Percentiles rank a stretch among this genome's conserved stretches.
These are phyloP conservation scores for Phenganax marumi DNA, from an alignment of 92 coral and sea anemone species.

Conservation along the genomic window DNA sequence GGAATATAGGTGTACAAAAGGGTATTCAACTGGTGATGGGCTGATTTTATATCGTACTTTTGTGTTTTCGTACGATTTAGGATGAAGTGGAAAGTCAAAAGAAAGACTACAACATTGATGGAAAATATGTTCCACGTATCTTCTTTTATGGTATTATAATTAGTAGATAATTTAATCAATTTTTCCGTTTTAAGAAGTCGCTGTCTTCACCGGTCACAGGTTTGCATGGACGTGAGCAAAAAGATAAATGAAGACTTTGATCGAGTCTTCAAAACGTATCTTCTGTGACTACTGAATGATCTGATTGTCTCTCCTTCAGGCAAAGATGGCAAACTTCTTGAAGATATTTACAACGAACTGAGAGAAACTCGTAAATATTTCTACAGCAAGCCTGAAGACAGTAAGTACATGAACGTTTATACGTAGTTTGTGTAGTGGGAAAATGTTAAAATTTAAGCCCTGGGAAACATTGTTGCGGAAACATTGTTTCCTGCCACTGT, in stretches of 20 bases:
- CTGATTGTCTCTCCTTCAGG: constrained; percentile 40
- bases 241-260: background rate
- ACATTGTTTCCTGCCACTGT: too few species aligned
- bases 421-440: background rate
- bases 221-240: too few species aligned
- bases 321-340: constrained; percentile 60
- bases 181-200: too few species aligned
- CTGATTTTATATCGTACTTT: too few species aligned
- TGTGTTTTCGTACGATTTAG: constrained; percentile 32
- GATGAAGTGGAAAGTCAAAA: constrained; percentile 71
- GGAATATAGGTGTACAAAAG: too few species aligned
- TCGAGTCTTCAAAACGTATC: background rate
- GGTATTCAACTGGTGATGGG: background rate
- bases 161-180: background rate
- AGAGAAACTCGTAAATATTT: constrained; percentile 68
- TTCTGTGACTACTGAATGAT: background rate
- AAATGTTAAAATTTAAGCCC: too few species aligned
- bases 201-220: background rate
- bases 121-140: constrained; percentile 73
- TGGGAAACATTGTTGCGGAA: background rate
- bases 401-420: constrained; percentile 47
- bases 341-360: constrained; percentile 60
- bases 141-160: constrained; percentile 59
- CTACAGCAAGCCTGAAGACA: constrained; percentile 69
- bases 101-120: constrained; percentile 66